Evolutionary conservation across 2,797 vertebrate species (phyloP).

Genomic region (Schizothorax lantsangensis): DNA sequence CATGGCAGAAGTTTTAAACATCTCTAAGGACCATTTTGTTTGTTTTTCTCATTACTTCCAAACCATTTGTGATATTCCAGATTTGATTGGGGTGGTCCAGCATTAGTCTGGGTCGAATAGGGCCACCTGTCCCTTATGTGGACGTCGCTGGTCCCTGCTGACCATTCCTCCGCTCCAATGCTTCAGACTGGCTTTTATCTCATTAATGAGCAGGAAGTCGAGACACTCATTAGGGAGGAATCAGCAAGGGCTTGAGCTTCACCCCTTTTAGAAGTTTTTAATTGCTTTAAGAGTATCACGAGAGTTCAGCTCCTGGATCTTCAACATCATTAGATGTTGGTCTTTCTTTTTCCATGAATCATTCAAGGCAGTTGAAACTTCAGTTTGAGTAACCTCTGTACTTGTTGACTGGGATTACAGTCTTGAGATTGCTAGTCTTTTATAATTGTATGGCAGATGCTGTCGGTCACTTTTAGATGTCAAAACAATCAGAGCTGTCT

Average conservation of each 20-base stretch:
- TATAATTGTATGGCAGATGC: background rate
- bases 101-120: background rate
- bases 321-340: conserved; percentile 26
- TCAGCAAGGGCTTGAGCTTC: conserved; percentile 20
- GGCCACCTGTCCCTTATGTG: background rate
- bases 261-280: conserved; percentile 42
- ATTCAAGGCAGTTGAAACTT: background rate
- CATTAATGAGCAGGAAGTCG: conserved; percentile 29
- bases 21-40: background rate
- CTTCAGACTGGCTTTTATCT: conserved; percentile 9
- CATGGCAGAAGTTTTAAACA: too few relatives aligned
- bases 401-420: background rate
- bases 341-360: conserved; percentile 18
- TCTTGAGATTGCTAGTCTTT: background rate
- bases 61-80: background rate
- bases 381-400: background rate
- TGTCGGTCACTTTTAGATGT: background rate
- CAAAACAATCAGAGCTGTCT: background rate
- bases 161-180: conserved; percentile 5
- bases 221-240: conserved; percentile 27
- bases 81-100: background rate
- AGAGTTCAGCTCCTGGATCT: conserved; percentile 15
- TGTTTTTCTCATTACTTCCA: conserved; percentile 4
- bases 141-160: background rate
- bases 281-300: conserved; percentile 43